phyloP scores from a whole-genome alignment of 2,797 vertebrate genomes.

The Mormyrops boulengeri region DNA sequence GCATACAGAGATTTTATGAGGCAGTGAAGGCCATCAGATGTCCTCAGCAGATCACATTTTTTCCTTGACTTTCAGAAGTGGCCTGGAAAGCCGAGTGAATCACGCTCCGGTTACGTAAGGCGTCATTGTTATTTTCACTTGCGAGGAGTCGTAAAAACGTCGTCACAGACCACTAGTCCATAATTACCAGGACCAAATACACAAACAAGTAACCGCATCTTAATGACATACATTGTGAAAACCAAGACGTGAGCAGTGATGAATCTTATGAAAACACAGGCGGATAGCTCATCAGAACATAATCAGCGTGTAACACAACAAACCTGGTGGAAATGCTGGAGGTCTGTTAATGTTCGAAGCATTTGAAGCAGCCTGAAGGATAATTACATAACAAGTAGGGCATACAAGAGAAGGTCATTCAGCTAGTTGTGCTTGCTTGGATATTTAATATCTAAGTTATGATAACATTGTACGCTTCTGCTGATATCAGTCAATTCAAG shows the following conservation, averaged over 20 bases:
- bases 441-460: constrained; percentile 10
- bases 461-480: neutral
- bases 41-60: neutral
- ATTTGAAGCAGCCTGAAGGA: neutral
- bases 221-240: neutral
- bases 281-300: neutral
- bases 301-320: neutral
- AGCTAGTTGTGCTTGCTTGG: neutral
- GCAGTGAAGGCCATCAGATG: neutral
- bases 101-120: neutral
- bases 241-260: neutral
- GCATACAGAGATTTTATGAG: neutral
- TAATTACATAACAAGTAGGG: neutral
- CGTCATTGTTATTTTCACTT: neutral
- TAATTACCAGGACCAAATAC: neutral
- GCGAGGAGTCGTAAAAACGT: neutral
- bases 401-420: neutral
- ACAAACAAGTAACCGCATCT: neutral
- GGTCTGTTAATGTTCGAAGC: neutral
- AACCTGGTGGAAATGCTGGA: neutral
- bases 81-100: neutral
- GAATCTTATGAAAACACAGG: neutral
- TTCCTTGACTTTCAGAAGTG: neutral
- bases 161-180: neutral
- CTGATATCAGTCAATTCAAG: neutral